These are phyloP conservation scores for Nettapus auritus DNA, from an alignment of 2,113 vertebrate genomes.

Conservation along the genomic window DNA sequence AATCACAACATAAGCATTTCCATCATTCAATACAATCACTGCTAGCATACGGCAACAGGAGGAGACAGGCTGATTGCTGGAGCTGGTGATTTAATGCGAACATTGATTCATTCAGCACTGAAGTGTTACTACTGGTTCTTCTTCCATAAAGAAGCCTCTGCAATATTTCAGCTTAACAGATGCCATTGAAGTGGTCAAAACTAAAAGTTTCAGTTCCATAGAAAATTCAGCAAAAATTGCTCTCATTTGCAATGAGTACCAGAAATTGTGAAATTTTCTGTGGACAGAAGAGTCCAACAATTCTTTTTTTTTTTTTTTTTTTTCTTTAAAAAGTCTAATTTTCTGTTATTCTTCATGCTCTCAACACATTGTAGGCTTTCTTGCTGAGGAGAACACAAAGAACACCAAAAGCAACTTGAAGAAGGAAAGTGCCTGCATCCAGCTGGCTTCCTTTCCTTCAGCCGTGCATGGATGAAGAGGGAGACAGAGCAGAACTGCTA, in stretches of 20 bases:
- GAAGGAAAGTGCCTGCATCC: not conserved
- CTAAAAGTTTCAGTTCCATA: not conserved
- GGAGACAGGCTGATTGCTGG: not conserved
- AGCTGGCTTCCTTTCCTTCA: not conserved
- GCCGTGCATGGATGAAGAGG: accelerated
- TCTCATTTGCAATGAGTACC: not conserved
- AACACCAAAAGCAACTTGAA: not conserved
- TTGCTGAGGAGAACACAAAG: not conserved
- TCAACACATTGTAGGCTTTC: not conserved
- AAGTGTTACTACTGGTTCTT: not conserved
- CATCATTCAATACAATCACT: accelerated
- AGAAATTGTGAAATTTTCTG: not conserved
- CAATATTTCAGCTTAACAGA: not conserved
- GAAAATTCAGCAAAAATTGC: not conserved
- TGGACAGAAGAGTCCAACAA: not conserved
- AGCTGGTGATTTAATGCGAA: not conserved
- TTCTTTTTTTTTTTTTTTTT: not conserved
- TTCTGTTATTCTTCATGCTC: not conserved
- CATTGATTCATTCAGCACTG: not conserved
- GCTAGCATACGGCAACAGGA: not conserved
- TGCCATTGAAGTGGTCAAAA: not conserved
- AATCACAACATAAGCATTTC: not conserved
- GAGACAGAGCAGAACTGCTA: not conserved
- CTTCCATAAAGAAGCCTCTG: not conserved
- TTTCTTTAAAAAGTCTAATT: not conserved